phyloP scores from a whole-genome alignment of 1,140 invertebrate species.

The Helicoverpa armigera region DNA sequence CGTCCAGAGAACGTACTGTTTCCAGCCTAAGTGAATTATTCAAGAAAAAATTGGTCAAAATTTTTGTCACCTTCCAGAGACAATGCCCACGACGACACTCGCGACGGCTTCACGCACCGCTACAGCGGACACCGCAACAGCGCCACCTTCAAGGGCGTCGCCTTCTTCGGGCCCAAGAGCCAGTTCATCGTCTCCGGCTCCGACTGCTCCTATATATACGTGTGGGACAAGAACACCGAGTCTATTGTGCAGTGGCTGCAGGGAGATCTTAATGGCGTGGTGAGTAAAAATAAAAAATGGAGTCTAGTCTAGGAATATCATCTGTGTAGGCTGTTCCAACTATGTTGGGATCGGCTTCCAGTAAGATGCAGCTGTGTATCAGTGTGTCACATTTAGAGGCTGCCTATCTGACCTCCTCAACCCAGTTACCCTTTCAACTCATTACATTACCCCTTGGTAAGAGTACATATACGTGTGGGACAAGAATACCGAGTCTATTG shows the following conservation, averaged over 20 bases:
- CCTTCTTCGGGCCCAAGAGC: slow-evolving; percentile 96
- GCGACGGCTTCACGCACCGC: slow-evolving; percentile 90
- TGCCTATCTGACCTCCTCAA: too few relatives aligned
- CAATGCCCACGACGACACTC: slow-evolving; percentile 84
- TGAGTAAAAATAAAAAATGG: slow-evolving; percentile 84
- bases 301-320: not conserved
- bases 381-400: not conserved
- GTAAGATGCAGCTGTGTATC: not conserved
- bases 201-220: slow-evolving; percentile 97
- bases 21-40: too few relatives aligned
- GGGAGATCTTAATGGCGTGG: slow-evolving; percentile 95
- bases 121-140: slow-evolving; percentile 94
- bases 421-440: too few relatives aligned
- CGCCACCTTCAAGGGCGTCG: slow-evolving; percentile 96
- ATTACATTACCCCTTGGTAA: too few relatives aligned
- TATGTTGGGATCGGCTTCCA: too few relatives aligned
- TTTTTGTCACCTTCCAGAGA: slow-evolving; percentile 59
- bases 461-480: too few relatives aligned
- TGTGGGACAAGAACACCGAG: slow-evolving; percentile 97
- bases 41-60: not conserved
- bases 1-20: too few relatives aligned
- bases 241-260: slow-evolving; percentile 95
- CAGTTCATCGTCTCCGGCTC: slow-evolving; percentile 97
- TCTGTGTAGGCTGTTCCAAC: too few relatives aligned
- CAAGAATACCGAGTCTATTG: too few relatives aligned